phyloP scores from a whole-genome alignment of 2,797 vertebrate species.

The Hyperoplus immaculatus region DNA sequence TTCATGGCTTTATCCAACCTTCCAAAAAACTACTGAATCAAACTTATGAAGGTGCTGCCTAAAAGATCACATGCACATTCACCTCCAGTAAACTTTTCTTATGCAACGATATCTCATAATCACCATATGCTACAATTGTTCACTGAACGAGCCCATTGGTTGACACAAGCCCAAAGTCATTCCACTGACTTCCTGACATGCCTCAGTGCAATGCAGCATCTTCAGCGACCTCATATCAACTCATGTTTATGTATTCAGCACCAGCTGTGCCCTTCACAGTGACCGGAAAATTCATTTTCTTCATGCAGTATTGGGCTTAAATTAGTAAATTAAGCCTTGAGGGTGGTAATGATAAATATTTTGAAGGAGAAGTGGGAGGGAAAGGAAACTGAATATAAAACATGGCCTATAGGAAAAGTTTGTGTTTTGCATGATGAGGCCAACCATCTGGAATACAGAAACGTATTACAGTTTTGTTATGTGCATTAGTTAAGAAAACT shows the following conservation, averaged over 20 bases:
- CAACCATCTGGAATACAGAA: background rate
- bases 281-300: conserved; percentile 51
- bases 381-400: conserved; percentile 13
- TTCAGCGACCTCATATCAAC: conserved; percentile 22
- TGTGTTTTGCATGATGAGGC: background rate
- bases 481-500: background rate
- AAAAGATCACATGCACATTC: conserved; percentile 5
- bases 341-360: conserved; percentile 33
- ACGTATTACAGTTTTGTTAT: background rate
- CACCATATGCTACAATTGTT: conserved; percentile 56
- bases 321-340: conserved; percentile 54
- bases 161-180: conserved; percentile 44
- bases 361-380: background rate
- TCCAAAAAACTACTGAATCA: conserved; percentile 31
- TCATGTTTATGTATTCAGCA: conserved; percentile 72
- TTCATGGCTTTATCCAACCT: conserved; percentile 26
- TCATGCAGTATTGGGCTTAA: conserved; percentile 15
- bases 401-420: background rate
- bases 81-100: conserved; percentile 25
- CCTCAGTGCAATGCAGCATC: conserved; percentile 15
- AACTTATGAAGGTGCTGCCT: background rate
- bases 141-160: conserved; percentile 36
- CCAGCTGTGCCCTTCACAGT: conserved; percentile 74
- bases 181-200: conserved; percentile 36
- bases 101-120: conserved; percentile 15